Percentiles rank a stretch among this genome's conserved stretches.
Conservation (phyloP, 2,888 invertebrate genomes). For the Amphipoea lucens region DNA sequence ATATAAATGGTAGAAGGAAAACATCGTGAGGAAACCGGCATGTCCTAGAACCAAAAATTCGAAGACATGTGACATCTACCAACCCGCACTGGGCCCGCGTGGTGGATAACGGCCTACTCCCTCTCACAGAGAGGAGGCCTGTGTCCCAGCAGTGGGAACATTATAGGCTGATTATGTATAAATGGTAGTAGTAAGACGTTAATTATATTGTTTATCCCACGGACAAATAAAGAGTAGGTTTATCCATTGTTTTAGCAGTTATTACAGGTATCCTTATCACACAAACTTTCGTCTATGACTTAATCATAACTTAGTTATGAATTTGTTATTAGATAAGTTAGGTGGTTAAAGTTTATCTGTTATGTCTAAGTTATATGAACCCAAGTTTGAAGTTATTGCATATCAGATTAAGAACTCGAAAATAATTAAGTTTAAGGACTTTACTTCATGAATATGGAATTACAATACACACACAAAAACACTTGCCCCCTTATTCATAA, state of each 20-base stretch:
- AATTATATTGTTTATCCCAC: conserved; percentile 6
- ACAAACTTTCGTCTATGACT: conserved; percentile 42
- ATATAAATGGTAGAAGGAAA: conserved; percentile 1
- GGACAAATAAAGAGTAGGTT: too few species aligned
- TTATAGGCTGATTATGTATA: too few species aligned
- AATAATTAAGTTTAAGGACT: conserved; percentile 11
- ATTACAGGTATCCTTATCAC: conserved; percentile 18
- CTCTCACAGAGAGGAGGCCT: too few species aligned
- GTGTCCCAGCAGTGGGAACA: too few species aligned
- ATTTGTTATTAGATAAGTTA: conserved; percentile 48
- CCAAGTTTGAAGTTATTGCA: conserved; percentile 25
- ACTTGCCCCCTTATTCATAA: too few species aligned
- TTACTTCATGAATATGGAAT: not conserved
- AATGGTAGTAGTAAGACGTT: not conserved
- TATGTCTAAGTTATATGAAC: conserved; percentile 33
- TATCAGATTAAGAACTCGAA: conserved; percentile 18
- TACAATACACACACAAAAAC: not conserved
- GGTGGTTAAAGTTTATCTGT: conserved; percentile 44
- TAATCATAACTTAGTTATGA: conserved; percentile 36
- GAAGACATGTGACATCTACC: too few species aligned
- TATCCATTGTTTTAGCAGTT: conserved; percentile 10
- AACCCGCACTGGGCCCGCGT: too few species aligned
- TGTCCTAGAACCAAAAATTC: too few species aligned
- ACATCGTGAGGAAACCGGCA: too few species aligned
- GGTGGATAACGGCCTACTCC: too few species aligned